A percentile compares a stretch with the other conserved stretches of the same genome.
Evolutionary conservation across 2,113 vertebrate species (phyloP).

Genomic region (Tetraodon nigroviridis): DNA sequence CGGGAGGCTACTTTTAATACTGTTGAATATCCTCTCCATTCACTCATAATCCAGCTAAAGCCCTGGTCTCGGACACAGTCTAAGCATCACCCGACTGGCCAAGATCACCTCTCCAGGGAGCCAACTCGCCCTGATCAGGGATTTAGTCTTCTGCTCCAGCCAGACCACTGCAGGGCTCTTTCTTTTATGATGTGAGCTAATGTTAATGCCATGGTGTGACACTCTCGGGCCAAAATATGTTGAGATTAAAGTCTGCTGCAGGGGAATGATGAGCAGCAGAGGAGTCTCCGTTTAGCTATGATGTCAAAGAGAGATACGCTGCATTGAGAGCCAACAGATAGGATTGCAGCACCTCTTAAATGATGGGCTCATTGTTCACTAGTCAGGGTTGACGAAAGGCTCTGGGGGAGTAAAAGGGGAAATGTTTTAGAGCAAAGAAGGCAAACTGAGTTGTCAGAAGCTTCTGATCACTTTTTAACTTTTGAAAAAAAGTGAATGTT

Average conservation of each 20-base stretch:
- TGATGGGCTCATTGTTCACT: conserved; percentile 24
- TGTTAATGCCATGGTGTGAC: conserved; percentile 40
- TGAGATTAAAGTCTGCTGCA: conserved; percentile 33
- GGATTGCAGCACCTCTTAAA: conserved; percentile 35
- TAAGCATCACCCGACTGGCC: conserved; percentile 28
- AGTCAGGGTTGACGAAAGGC: conserved; percentile 40
- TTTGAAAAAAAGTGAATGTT: conserved; percentile 46
- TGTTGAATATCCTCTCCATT: conserved; percentile 25
- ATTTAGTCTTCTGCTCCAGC: conserved; percentile 26
- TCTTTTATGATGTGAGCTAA: conserved; percentile 29
- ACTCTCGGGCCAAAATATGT: conserved; percentile 16
- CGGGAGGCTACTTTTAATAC: conserved; percentile 23
- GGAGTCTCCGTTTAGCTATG: conserved; percentile 43
- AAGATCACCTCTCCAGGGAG: conserved; percentile 32
- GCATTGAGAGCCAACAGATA: conserved; percentile 21
- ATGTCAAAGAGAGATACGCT: conserved; percentile 42
- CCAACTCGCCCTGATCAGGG: conserved; percentile 39
- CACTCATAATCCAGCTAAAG: conserved; percentile 44
- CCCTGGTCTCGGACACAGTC: conserved; percentile 43
- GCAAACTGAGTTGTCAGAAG: conserved; percentile 34
- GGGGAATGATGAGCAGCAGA: conserved; percentile 41
- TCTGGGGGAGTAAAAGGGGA: conserved; percentile 1
- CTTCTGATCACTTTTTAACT: conserved; percentile 62
- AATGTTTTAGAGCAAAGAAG: conserved; percentile 1
- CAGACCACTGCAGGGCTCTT: conserved; percentile 21